A percentile compares a stretch with the other conserved stretches of the same genome.
Conservation (phyloP, 2,113 vertebrate genomes). For the Tor tambroides region DNA sequence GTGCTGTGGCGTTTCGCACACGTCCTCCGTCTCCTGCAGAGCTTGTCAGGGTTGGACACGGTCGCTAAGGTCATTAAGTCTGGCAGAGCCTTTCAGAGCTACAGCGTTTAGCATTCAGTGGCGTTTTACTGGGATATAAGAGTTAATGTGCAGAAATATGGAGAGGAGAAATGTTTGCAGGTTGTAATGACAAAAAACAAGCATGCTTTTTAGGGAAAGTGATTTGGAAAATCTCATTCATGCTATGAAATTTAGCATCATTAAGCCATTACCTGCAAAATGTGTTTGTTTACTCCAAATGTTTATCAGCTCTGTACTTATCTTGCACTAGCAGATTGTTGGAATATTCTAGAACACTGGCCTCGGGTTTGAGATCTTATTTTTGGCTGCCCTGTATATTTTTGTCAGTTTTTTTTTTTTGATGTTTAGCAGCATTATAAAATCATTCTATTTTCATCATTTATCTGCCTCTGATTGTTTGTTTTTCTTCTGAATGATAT, state of each 20-base stretch:
- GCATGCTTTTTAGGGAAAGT: not conserved
- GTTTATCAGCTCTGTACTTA: not conserved
- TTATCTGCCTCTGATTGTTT: not conserved
- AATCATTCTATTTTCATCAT: not conserved
- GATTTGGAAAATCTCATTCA: not conserved
- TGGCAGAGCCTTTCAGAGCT: constrained; percentile 27
- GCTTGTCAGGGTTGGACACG: not conserved
- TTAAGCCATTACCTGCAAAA: not conserved
- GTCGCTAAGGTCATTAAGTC: constrained; percentile 6
- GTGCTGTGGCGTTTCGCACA: not conserved
- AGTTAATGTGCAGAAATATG: too few species aligned
- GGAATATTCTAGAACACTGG: not conserved
- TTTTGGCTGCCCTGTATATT: not conserved
- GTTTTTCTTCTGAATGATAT: not conserved
- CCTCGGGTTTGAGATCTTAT: not conserved
- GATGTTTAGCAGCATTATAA: not conserved
- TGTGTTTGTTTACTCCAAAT: not conserved
- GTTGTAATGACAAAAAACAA: not conserved
- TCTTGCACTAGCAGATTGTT: not conserved
- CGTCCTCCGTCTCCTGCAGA: constrained; percentile 2
- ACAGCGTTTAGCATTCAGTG: not conserved
- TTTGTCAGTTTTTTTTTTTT: not conserved
- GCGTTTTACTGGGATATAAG: not conserved
- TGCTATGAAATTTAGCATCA: not conserved
- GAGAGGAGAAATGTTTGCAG: not conserved